These are phyloP conservation scores for Apis cerana DNA, from an alignment of 1,140 invertebrate species.

Conservation along the genomic window DNA sequence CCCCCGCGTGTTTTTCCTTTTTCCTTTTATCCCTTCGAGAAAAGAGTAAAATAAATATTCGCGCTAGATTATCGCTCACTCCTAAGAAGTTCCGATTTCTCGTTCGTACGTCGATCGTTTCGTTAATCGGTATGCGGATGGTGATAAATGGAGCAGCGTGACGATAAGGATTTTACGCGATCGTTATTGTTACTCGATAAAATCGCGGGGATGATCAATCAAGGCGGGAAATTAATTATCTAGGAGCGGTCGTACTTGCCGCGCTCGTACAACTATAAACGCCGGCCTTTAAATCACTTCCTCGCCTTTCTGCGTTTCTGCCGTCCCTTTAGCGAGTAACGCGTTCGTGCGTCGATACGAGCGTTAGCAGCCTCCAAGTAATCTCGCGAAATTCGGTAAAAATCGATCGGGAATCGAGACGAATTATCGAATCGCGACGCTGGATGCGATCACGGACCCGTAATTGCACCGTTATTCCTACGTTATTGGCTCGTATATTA, in stretches of 20 bases:
- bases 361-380: too few species aligned
- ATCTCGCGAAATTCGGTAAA: too few species aligned
- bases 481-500: slow-evolving; percentile 78
- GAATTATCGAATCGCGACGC: slow-evolving; percentile 69
- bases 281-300: slow-evolving; percentile 59
- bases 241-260: slow-evolving; percentile 42
- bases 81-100: too few species aligned
- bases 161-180: slow-evolving; percentile 17
- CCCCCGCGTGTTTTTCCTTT: neutral
- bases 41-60: neutral
- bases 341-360: slow-evolving; percentile 50
- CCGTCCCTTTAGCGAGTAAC: slow-evolving; percentile 55
- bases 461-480: slow-evolving; percentile 76
- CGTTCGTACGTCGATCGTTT: slow-evolving; percentile 18
- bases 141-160: neutral
- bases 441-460: slow-evolving; percentile 69
- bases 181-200: slow-evolving; percentile 47
- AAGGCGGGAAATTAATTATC: slow-evolving; percentile 63
- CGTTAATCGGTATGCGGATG: slow-evolving; percentile 15
- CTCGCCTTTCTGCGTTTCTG: slow-evolving; percentile 38
- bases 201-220: slow-evolving; percentile 59
- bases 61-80: neutral
- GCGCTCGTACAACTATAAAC: slow-evolving; percentile 38
- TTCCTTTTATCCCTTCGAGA: neutral
- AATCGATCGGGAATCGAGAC: neutral